phyloP scores from a whole-genome alignment of 2,888 invertebrate species.

The Tolmerus cingulatus region DNA sequence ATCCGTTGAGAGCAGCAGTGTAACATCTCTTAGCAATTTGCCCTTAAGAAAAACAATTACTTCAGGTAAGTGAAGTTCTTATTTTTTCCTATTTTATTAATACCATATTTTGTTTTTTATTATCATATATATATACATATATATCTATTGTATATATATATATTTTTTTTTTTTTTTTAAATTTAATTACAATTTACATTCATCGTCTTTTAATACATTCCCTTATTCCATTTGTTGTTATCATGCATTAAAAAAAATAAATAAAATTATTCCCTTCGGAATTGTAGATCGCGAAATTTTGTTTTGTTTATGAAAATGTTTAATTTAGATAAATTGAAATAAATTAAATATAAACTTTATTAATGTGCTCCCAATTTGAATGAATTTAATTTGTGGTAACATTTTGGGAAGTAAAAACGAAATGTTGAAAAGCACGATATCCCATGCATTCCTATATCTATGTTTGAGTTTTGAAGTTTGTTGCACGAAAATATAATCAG shows the following conservation, averaged over 20 bases:
- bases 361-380: background rate
- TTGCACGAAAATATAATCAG: background rate
- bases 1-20: constrained; percentile 94
- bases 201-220: background rate
- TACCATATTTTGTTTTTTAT: background rate
- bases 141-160: constrained; percentile 36
- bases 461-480: background rate
- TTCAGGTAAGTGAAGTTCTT: constrained; percentile 66
- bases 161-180: constrained; percentile 21
- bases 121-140: constrained; percentile 36
- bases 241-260: background rate
- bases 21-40: constrained; percentile 89
- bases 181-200: too few species aligned
- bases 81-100: constrained; percentile 53
- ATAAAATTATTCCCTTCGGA: background rate
- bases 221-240: background rate
- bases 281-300: background rate
- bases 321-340: background rate
- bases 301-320: background rate
- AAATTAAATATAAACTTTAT: too few species aligned
- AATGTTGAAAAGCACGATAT: background rate
- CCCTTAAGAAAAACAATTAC: constrained; percentile 84
- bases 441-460: background rate
- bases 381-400: background rate
- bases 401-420: background rate